Evolutionary conservation across 2,888 invertebrate species (phyloP).

Genomic region (Drosophila anceps): DNA sequence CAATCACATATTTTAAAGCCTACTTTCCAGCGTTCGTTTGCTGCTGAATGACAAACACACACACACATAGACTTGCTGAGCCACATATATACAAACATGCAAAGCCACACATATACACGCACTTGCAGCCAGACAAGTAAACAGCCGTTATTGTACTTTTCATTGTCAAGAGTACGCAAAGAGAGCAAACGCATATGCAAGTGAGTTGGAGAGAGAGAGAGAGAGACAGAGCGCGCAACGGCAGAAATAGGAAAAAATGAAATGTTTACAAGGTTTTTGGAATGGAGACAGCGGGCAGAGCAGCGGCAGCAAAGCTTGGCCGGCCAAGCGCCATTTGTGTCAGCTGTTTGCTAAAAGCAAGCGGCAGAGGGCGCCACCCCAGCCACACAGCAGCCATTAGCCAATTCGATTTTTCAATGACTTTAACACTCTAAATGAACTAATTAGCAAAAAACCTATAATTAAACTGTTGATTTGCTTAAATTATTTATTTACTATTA

Average conservation of each 20-base stretch:
- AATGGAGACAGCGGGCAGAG: neutral
- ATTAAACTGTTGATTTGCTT: neutral
- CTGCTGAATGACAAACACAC: neutral
- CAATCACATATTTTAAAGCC: slow-evolving; percentile 35
- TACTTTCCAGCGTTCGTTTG: slow-evolving; percentile 44
- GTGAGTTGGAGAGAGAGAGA: slow-evolving; percentile 10
- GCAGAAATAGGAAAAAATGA: slow-evolving; percentile 1
- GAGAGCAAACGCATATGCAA: slow-evolving; percentile 1
- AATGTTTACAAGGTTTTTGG: slow-evolving; percentile 10
- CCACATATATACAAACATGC: neutral
- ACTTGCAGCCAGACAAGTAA: slow-evolving; percentile 10
- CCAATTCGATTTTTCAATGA: slow-evolving; percentile 49
- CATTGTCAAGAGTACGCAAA: slow-evolving; percentile 61
- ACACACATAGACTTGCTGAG: neutral
- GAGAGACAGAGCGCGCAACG: slow-evolving; percentile 14
- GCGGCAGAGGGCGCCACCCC: slow-evolving; percentile 51
- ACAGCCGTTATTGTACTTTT: slow-evolving; percentile 34
- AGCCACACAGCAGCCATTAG: slow-evolving; percentile 22
- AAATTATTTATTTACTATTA: neutral
- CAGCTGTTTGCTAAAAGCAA: slow-evolving; percentile 47
- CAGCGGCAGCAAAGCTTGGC: slow-evolving; percentile 9
- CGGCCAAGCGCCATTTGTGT: slow-evolving; percentile 23
- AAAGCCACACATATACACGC: neutral
- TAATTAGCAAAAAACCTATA: neutral
- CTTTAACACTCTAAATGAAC: neutral